These are phyloP conservation scores for Podilymbus podiceps DNA, from an alignment of 2,113 vertebrate genomes.

Conservation along the genomic window DNA sequence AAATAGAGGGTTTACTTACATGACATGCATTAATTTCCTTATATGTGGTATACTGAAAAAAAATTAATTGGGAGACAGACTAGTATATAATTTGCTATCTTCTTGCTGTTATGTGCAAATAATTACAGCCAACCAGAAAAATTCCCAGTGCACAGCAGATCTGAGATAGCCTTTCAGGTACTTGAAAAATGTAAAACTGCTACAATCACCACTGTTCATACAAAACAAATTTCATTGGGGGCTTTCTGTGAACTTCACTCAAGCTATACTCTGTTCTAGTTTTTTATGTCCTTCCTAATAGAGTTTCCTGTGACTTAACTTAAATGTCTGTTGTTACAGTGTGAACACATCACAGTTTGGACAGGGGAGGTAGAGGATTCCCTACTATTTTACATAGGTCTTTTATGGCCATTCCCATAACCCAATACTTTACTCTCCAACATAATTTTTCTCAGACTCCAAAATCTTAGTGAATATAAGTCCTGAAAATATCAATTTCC, in stretches of 20 bases:
- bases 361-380: not conserved
- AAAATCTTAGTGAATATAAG: not conserved
- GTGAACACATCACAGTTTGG: fast-evolving
- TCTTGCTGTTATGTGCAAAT: not conserved
- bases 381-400: not conserved
- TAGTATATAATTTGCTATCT: not conserved
- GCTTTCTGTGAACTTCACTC: not conserved
- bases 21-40: not conserved
- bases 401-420: not conserved
- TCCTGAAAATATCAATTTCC: not conserved
- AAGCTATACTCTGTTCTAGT: not conserved
- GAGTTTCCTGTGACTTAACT: not conserved
- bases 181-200: not conserved
- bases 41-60: not conserved
- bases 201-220: not conserved
- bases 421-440: not conserved
- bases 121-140: not conserved
- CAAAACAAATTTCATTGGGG: not conserved
- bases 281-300: not conserved
- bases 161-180: not conserved
- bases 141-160: not conserved
- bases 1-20: not conserved
- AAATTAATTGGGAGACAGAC: not conserved
- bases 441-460: not conserved
- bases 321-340: not conserved